phyloP scores from a whole-genome alignment of 2,797 vertebrate species.

The Tolypeutes matacus region DNA sequence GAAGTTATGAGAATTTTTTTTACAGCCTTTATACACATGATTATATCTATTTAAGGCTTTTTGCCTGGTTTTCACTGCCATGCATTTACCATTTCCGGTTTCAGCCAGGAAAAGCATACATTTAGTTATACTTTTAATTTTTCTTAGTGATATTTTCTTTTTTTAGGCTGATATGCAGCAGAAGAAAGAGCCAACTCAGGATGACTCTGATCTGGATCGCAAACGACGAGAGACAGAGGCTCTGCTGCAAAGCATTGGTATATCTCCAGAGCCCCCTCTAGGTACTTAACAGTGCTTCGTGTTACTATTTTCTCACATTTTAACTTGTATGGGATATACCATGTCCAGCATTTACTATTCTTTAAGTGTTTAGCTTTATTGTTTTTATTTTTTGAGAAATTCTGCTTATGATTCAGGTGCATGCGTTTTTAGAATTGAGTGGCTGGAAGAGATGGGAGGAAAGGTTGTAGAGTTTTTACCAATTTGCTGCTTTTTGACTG shows the following conservation, averaged over 20 bases:
- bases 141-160: background rate
- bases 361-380: background rate
- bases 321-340: background rate
- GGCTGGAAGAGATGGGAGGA: constrained; percentile 49
- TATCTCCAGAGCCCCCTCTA: constrained; percentile 93
- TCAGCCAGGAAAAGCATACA: background rate
- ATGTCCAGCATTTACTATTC: constrained; percentile 57
- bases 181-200: constrained; percentile 91
- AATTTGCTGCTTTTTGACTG: background rate
- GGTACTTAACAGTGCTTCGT: constrained; percentile 86
- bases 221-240: constrained; percentile 94
- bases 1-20: background rate
- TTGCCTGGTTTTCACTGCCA: background rate
- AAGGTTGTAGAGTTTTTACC: background rate
- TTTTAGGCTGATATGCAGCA: constrained; percentile 91
- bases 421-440: constrained; percentile 59
- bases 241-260: constrained; percentile 93
- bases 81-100: background rate
- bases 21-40: background rate
- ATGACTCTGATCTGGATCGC: constrained; percentile 92
- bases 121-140: background rate
- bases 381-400: constrained; percentile 15
- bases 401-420: constrained; percentile 11
- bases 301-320: background rate
- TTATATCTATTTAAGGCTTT: background rate